Evolutionary conservation across 2,888 invertebrate genomes (phyloP).

Genomic region (Glaucopsyche alexis): DNA sequence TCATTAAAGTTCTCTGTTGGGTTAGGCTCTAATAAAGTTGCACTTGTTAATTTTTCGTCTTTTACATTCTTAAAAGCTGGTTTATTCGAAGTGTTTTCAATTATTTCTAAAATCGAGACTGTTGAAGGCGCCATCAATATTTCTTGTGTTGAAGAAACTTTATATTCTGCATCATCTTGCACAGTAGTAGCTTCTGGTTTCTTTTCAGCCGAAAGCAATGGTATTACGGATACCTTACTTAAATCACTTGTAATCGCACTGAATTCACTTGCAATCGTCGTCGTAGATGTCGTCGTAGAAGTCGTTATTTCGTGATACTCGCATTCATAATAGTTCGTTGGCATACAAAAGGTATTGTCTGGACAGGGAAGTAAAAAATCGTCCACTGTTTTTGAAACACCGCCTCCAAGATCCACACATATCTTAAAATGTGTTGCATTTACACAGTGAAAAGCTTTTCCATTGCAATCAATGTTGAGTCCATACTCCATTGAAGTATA

Average conservation of each 20-base stretch:
- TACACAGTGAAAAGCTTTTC: constrained; percentile 70
- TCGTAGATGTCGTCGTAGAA: constrained; percentile 37
- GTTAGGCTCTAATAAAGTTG: background rate
- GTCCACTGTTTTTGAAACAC: constrained; percentile 63
- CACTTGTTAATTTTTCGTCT: background rate
- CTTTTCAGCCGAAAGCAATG: background rate
- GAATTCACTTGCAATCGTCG: background rate
- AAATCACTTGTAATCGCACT: background rate
- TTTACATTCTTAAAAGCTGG: background rate
- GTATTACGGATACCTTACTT: constrained; percentile 16
- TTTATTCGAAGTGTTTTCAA: background rate
- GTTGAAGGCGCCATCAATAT: background rate
- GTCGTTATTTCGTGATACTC: constrained; percentile 52
- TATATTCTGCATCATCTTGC: background rate
- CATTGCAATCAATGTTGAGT: constrained; percentile 64
- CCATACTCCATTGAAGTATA: constrained; percentile 42
- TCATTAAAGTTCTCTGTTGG: background rate
- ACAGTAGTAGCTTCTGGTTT: background rate
- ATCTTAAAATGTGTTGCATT: constrained; percentile 73
- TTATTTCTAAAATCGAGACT: background rate
- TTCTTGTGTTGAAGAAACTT: background rate
- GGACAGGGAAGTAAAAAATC: constrained; percentile 65
- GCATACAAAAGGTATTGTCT: constrained; percentile 55
- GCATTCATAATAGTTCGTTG: constrained; percentile 63
- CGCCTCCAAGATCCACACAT: constrained; percentile 70